Base-by-base conservation (phyloP, 2,888 invertebrate genomes). In the Synanthedon tipuliformis region DNA sequence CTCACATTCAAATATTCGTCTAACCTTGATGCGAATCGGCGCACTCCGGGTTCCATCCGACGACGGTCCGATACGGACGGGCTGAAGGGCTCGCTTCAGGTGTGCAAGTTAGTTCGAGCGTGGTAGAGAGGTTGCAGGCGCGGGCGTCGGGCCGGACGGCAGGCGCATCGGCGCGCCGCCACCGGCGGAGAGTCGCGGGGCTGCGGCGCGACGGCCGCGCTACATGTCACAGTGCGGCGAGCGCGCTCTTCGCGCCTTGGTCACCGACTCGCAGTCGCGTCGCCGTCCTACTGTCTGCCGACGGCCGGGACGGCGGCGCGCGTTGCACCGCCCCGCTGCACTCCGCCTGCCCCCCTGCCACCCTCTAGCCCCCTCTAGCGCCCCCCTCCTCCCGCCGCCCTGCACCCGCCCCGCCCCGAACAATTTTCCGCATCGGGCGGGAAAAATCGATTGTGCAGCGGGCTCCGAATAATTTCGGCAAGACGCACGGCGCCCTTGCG, bases 401-500 rank as follows among this genome's bases (percentile, higher is more conserved):
- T 66, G 67, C 77, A 71, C 79, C 84, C 80, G 81, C 81, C 77
- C 84, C 84, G 84, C 85, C 85, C 83, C 81, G 83, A 81, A 80
- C 75, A 83, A 85, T 87, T 88, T 87, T 86, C 82, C 88, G 86
- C 86, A 85, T 85, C 86, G 86, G 86, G 85, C 80, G 81, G 86
- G 86, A 87, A 87, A 86, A 87, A 88, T 88, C 88, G 88, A 88
- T 88, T 87, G 84, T 86, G 86, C 85, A 84, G 81, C 84, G 82
- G 80, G 84, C 81, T 81, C 85, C 86, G 82, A 86, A 86, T 85
- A 83, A 85, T 84, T 86, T 86, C 78, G 86, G 85, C 85, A 86
- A 86, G 86, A 86, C 86, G 85, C 85, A 85, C 83, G 86, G 86
- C 85, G 84, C 54, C 53, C 55, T 52, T 51, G 55, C 53, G 48